Base-by-base conservation (phyloP, 2,888 invertebrate genomes). In the Homarus gammarus region DNA sequence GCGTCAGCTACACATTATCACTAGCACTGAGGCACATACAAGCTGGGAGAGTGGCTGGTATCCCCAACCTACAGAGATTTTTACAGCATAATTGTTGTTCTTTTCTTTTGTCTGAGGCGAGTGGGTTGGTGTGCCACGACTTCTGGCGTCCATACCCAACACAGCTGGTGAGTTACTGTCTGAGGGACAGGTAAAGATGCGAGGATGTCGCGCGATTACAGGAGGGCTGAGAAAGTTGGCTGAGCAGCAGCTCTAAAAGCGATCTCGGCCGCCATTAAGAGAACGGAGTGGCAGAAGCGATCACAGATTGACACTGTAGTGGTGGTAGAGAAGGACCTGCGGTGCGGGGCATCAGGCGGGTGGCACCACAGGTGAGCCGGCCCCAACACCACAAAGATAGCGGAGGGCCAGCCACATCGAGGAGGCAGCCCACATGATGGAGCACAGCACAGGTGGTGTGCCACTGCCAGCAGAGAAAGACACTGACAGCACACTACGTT, bases 41-140 rank as follows among this genome's bases (percentile, higher is more conserved):
- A 83, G 82, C 82, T 83, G 70, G 82, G 70, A 84, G 83, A 27
- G 56, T 88, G 88, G 88, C 88, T 88, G 88, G 88, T 51, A 33
- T 84, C 84, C 77, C 88, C 90, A 90, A 90, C 90, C 90, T 90
- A 90, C 90, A 90, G 90, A 90, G 90, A 90, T 90, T 90, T 90
- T 88, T 88, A 83, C 83, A 83, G 87, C 87, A 81, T 87, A 84
- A 40, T 78, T 85, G 78, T 78, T 78, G 84, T 75, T 77, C 36
- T 85, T 84, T 84, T 56, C n/a, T 84, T 75, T 75, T 40, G 64
- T 38, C 49, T 85, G 64, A 85, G 85, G 85, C 85, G 85, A 61
- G 77, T 40, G 77, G 56, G 75, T 40, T 51, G 87, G 87, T 82
- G 75, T 64, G 87, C 87, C 81, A 51, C 72, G 81, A 64, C 61